These are phyloP conservation scores for Malurus leucopterus DNA, from an alignment of 2,797 vertebrate species.

Conservation along the genomic window DNA sequence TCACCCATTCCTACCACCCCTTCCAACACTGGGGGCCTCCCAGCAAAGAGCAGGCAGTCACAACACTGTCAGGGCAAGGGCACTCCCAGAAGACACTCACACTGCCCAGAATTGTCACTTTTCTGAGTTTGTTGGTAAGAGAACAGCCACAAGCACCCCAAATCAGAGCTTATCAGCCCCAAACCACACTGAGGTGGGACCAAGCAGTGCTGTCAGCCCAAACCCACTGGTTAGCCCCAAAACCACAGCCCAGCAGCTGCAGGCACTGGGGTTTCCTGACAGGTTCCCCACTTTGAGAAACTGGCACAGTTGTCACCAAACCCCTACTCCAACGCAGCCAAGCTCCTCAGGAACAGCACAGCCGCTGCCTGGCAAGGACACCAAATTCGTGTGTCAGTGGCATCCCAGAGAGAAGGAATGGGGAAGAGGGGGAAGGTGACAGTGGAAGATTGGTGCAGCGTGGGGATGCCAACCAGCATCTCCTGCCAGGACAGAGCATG, in stretches of 20 bases:
- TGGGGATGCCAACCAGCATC: neutral
- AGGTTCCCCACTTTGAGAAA: neutral
- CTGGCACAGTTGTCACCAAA: neutral
- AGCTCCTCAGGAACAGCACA: neutral
- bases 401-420: rapidly evolving
- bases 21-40: neutral
- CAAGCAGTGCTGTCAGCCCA: rapidly evolving
- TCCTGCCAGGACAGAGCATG: neutral
- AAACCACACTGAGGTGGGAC: neutral
- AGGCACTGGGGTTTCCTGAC: neutral
- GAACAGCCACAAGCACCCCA: neutral
- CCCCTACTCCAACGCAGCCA: rapidly evolving
- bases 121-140: neutral
- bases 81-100: neutral
- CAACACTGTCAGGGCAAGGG: rapidly evolving
- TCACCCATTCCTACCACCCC: neutral
- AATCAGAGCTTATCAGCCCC: neutral
- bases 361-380: neutral
- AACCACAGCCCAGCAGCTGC: neutral
- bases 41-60: neutral
- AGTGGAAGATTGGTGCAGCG: neutral
- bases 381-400: neutral
- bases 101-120: neutral
- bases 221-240: neutral
- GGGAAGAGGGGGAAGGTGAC: neutral